A percentile compares a stretch with the other conserved stretches of the same genome.
Conservation (phyloP, 92 coral and sea anemone species). For the Siderastrea radians region DNA sequence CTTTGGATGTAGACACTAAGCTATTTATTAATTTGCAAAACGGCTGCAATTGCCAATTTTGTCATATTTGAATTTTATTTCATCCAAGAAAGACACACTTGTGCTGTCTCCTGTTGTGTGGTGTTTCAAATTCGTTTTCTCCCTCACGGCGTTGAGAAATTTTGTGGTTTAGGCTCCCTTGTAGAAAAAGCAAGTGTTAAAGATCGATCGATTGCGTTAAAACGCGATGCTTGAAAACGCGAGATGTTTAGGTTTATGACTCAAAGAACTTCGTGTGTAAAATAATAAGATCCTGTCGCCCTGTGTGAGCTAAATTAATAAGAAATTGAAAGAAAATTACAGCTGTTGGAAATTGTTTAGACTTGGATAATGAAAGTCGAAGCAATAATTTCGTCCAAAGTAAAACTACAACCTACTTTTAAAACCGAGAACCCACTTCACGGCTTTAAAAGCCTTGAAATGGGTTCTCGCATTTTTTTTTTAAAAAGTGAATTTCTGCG, state of each 20-base stretch:
- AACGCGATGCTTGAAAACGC: neutral
- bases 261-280: neutral
- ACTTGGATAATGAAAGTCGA: neutral
- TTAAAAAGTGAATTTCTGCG: too few species aligned
- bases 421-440: neutral
- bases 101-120: neutral
- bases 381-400: slow-evolving; percentile 5
- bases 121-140: neutral
- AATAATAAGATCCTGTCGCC: slow-evolving; percentile 16
- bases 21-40: neutral
- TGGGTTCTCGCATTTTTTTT: too few species aligned
- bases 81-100: neutral
- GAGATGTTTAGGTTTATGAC: neutral
- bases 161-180: neutral
- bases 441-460: neutral
- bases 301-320: slow-evolving; percentile 32
- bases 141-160: neutral
- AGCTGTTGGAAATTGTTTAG: slow-evolving; percentile 31
- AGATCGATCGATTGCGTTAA: neutral
- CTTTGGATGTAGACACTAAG: too few species aligned
- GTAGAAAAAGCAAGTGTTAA: neutral
- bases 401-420: neutral
- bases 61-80: neutral
- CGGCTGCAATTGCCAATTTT: neutral
- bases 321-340: slow-evolving; percentile 32